Conservation (phyloP, 2,113 vertebrate species). For the Pomatorhinus ruficollis region DNA sequence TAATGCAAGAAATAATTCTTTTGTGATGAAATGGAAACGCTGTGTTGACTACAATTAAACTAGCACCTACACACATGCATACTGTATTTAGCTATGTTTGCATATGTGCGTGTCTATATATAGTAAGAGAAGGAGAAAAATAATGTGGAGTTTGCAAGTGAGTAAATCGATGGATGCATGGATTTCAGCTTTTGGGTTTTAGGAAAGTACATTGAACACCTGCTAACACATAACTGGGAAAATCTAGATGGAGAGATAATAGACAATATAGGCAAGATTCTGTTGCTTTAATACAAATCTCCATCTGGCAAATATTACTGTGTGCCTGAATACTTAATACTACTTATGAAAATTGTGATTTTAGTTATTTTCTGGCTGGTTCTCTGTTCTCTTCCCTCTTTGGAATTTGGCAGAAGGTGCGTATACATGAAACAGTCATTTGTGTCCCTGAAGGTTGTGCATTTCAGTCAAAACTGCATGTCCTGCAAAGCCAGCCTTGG, state of each 20-base stretch:
- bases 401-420: not conserved
- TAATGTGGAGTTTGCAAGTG: not conserved
- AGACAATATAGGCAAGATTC: not conserved
- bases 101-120: not conserved
- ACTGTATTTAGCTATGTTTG: not conserved
- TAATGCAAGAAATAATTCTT: not conserved
- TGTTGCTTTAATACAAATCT: not conserved
- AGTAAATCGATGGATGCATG: not conserved
- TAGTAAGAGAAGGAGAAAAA: not conserved
- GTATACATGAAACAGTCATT: not conserved
- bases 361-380: not conserved
- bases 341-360: not conserved
- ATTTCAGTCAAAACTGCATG: not conserved
- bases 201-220: not conserved
- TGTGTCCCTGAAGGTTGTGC: not conserved
- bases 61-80: not conserved
- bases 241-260: not conserved
- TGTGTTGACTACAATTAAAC: not conserved
- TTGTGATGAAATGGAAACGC: not conserved
- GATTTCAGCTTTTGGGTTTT: not conserved
- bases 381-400: not conserved
- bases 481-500: not conserved
- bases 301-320: not conserved
- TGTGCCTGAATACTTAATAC: not conserved
- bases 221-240: not conserved